Evolutionary conservation across 2,113 vertebrate genomes (phyloP).

Genomic region (Thalassarche chlororhynchos): DNA sequence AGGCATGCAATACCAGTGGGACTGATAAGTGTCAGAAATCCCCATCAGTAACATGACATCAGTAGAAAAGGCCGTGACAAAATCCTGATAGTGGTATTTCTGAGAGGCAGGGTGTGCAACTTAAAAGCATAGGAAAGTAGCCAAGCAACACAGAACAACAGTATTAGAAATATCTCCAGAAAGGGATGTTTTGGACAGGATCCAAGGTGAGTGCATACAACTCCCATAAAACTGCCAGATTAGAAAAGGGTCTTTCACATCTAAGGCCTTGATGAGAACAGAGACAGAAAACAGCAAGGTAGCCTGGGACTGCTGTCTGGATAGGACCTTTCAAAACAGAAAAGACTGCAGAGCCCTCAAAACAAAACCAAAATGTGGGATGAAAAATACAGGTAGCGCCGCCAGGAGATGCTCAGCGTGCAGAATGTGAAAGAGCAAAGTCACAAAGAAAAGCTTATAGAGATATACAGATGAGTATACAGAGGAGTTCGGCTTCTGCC

Average conservation of each 20-base stretch:
- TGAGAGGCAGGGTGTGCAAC: neutral
- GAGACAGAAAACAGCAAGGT: neutral
- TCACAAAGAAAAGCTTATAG: neutral
- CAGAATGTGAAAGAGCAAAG: neutral
- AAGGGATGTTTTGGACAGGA: neutral
- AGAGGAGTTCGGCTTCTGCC: neutral
- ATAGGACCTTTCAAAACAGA: neutral
- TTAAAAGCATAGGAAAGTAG: neutral
- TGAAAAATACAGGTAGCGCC: fast-evolving
- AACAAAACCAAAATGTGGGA: neutral
- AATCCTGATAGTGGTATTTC: neutral
- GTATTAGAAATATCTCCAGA: neutral
- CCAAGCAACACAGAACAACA: neutral
- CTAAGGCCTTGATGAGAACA: neutral
- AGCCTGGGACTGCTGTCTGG: neutral
- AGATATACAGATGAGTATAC: no score
- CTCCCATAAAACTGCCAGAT: neutral
- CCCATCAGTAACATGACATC: neutral
- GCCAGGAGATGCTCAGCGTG: neutral
- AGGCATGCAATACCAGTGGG: neutral
- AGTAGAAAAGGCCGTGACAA: neutral
- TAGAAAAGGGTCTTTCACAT: neutral
- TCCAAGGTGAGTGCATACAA: neutral
- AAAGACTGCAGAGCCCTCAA: neutral
- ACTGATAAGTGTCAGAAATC: neutral